Evolutionary conservation across 2,113 vertebrate genomes (phyloP).

Genomic region (Emydocephalus ijimae): DNA sequence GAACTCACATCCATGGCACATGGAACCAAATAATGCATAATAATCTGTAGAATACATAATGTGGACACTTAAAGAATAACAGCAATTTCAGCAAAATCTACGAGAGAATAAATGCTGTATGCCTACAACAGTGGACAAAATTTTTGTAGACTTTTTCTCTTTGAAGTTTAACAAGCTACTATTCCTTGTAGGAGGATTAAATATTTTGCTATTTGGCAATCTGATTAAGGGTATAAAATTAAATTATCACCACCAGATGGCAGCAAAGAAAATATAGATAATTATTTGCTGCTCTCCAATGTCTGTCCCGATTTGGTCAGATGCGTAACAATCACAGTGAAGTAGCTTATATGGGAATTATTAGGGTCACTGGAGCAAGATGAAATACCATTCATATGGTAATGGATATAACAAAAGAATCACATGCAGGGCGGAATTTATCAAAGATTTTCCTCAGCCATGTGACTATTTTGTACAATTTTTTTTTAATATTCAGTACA

Average conservation of each 20-base stretch:
- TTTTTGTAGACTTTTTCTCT: background rate
- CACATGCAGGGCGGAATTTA: background rate
- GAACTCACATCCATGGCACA: constrained; percentile 93
- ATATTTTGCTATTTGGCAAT: background rate
- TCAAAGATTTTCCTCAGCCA: background rate
- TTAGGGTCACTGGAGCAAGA: background rate
- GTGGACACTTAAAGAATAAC: background rate
- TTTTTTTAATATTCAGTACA: background rate
- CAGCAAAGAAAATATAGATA: background rate
- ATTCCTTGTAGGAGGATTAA: background rate
- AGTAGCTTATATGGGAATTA: background rate
- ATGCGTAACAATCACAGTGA: background rate
- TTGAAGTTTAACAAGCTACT: background rate
- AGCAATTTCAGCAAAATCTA: background rate
- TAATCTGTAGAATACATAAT: constrained; percentile 76
- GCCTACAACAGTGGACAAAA: background rate
- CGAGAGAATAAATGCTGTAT: background rate
- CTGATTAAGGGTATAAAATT: background rate
- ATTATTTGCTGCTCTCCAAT: background rate
- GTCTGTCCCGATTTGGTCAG: background rate
- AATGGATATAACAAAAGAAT: background rate
- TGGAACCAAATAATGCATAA: constrained; percentile 88
- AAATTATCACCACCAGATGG: background rate
- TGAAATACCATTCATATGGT: background rate
- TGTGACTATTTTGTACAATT: background rate